Conservation (phyloP, 2,888 invertebrate species). For the Chloromyia formosa region DNA sequence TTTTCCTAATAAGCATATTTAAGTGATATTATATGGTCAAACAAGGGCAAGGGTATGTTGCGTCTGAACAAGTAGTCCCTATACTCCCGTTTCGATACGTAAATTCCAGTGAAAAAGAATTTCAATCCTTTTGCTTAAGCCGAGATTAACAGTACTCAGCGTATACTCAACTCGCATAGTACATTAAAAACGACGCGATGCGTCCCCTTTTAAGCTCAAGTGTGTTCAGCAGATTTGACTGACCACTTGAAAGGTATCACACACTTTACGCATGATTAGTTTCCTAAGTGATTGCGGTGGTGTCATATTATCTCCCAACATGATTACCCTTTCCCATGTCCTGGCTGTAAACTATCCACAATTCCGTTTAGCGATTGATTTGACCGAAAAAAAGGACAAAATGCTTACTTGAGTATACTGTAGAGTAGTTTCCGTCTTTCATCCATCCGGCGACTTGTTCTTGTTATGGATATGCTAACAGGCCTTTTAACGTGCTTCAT, state of each 20-base stretch:
- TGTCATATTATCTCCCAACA: constrained; percentile 8
- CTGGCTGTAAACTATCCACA: background rate
- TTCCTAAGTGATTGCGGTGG: constrained; percentile 37
- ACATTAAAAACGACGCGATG: too few species aligned
- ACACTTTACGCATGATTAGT: constrained; percentile 43
- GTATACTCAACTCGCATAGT: too few species aligned
- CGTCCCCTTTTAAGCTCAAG: too few species aligned
- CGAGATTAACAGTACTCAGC: constrained; percentile 26
- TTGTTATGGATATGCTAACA: constrained; percentile 1
- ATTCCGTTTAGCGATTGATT: too few species aligned
- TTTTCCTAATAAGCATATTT: background rate
- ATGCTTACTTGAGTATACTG: too few species aligned
- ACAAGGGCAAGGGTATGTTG: background rate
- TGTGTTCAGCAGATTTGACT: constrained; percentile 1
- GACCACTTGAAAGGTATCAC: constrained; percentile 42
- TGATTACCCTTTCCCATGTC: background rate
- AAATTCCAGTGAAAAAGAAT: constrained; percentile 15
- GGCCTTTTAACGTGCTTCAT: constrained; percentile 36
- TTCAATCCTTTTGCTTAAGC: constrained; percentile 31
- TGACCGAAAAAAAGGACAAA: too few species aligned
- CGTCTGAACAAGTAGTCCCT: background rate
- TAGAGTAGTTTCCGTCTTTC: constrained; percentile 8
- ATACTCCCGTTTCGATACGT: background rate
- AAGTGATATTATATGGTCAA: constrained; percentile 1
- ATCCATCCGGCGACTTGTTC: background rate